Base-by-base conservation (phyloP, 2,113 vertebrate species). In the Aphyosemion australe region DNA sequence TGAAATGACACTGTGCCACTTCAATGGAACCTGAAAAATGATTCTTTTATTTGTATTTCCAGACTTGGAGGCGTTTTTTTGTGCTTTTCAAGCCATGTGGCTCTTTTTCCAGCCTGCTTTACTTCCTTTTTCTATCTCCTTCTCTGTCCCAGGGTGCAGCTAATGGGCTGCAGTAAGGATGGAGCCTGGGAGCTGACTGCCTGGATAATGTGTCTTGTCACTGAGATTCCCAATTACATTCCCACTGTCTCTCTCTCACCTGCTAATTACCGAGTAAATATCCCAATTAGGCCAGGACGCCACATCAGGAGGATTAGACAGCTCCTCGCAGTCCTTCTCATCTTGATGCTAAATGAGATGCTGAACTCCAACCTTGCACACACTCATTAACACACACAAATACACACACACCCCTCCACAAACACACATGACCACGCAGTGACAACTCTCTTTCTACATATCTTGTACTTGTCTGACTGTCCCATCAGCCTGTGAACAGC, bases 261-360 rank as follows among this genome's bases (percentile, higher is more conserved):
- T 94, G 91, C 92, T 94, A 92, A 93, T 95, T 93, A 94, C 94
- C 72, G 83, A 90, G 91, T 92, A 93, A 94, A 94, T 93, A 94
- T 93, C 90, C 93, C 93, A 94, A 94, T 95, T 93, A 95, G 94
- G 86, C 89, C 87, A 72, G 74, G 79, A 85, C 72, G 64, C 78
- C 79, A 91, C 93, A 90, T 91, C 91, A 93, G 86, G 78, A 83
- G 90, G 91, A 92, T 93, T 87, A 92, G 91, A 85, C 84, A 88
- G 85, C 74, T 82, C 79, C 73, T 80, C 72, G 79, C 65, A 43
- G 49, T 74, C 74, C 70, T 68, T 85, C 80, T 83, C 82, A 78
- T 84, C 78, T 71, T 61, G 62, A 84, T 77, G 69, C 78, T 61
- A 69, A 77, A 82, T 67, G 20, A 85, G 80, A 87, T 58, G 67